Conservation (phyloP, 1,140 invertebrate genomes). For the Phymorhynchus buccinoides region DNA sequence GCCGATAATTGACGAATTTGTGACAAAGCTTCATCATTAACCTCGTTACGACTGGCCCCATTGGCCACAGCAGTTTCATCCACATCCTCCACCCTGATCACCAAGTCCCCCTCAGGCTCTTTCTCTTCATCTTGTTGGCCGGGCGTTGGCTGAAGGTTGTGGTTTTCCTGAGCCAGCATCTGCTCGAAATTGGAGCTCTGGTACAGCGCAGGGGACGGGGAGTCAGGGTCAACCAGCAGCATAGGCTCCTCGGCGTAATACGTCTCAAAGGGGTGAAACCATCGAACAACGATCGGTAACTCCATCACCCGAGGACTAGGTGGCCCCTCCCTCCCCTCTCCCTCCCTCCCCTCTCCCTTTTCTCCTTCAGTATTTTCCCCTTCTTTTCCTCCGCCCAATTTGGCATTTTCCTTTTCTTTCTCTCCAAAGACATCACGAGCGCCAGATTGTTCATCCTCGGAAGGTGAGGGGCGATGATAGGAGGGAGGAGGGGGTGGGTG, state of each 20-base stretch:
- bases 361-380: no score
- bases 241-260: slow-evolving; percentile 62
- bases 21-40: background rate
- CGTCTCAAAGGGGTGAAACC: slow-evolving; percentile 48
- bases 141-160: slow-evolving; percentile 5
- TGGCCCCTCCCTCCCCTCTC: no score
- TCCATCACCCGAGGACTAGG: slow-evolving; percentile 19
- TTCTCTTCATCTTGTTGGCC: no score
- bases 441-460: background rate
- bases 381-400: background rate
- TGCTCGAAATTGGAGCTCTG: slow-evolving; percentile 45
- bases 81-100: background rate
- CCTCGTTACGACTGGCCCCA: slow-evolving; percentile 7
- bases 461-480: background rate
- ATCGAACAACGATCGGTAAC: slow-evolving; percentile 28
- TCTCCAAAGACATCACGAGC: no score
- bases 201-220: slow-evolving; percentile 45
- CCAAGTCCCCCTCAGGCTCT: background rate
- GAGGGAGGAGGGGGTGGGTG: background rate
- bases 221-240: slow-evolving; percentile 51
- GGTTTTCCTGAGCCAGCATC: background rate
- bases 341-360: background rate
- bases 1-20: no score
- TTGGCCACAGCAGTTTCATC: background rate
- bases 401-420: no score